Evolutionary conservation across 2,888 invertebrate species (phyloP), one percentile per base, ranked within the genome.

Genomic region (Fragum fragum): DNA sequence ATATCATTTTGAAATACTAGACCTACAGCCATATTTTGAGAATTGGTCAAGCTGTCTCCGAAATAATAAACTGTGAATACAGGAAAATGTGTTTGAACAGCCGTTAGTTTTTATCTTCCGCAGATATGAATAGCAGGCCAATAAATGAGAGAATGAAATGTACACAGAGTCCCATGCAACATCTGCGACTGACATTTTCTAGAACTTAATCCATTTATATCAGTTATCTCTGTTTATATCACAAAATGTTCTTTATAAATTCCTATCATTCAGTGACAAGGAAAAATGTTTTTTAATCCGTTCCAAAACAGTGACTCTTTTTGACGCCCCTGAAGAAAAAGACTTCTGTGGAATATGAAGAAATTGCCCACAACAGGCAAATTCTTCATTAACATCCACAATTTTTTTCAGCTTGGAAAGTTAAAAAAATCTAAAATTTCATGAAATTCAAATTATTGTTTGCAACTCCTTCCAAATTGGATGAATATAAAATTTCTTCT

Each of bases 121-220:
- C 66, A 18, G 21, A 21, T 42, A 61, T 66, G 66, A 66, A 66
- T 42, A 26, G 66, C 16, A 21, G 5, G 42, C 14, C 21, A 66
- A 66, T 61, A 61, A 61, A 61, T 61, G 61, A 18, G 61, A 61
- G 61, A 61, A 61, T 23, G 61, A 61, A 32, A 26, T 61, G 61
- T 61, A 61, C 61, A 61, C 61, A 61, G 57, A 14, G 11, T 32
- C n/a, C 61, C 57, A 6, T 28, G 61, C 26, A 61, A 61, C 61
- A 61, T 61, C 61, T 61, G 61, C 7, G 32, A 6, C 18, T 61
- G 61, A 61, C 61, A 61, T 61, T 61, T 61, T 61, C 61, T 32
- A 28, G 61, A 32, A 61, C 61, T 26, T 57, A 26, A 57, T 47
- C 47, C 47, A 47, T 47, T 47, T 47, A 47, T 47, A 47, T 47